Conservation (phyloP, 2,113 vertebrate genomes). For the Callipepla squamata region DNA sequence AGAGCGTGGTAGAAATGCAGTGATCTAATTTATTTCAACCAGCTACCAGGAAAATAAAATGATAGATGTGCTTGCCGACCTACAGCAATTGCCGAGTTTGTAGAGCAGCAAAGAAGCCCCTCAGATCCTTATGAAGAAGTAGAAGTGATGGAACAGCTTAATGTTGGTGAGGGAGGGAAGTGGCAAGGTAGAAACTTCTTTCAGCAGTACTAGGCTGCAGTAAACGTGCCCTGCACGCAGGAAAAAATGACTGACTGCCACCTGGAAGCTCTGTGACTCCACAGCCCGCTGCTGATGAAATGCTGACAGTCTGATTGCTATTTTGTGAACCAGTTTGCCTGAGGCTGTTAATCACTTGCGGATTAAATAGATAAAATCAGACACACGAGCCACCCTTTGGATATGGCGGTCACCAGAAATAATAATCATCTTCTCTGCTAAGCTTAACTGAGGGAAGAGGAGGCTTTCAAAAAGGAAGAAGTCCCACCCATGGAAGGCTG, state of each 20-base stretch:
- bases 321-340: not conserved
- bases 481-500: not conserved
- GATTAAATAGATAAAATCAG: not conserved
- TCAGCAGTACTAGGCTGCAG: not conserved
- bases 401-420: not conserved
- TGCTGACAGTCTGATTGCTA: not conserved
- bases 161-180: not conserved
- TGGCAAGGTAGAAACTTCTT: not conserved
- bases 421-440: not conserved
- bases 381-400: not conserved
- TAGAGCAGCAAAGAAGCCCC: not conserved
- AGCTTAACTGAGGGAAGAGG: not conserved
- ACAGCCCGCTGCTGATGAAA: not conserved
- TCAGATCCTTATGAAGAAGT: not conserved
- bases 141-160: not conserved
- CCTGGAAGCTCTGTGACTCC: not conserved
- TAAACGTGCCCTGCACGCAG: rapidly evolving
- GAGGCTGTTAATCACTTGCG: not conserved
- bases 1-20: not conserved
- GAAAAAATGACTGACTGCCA: not conserved
- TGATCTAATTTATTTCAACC: not conserved
- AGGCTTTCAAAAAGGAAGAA: not conserved
- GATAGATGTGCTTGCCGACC: not conserved
- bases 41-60: not conserved
- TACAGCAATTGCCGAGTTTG: not conserved